Evolutionary conservation across 2,888 invertebrate species (phyloP), one percentile per base, ranked within the genome.

Genomic region (Girardia tigrina): DNA sequence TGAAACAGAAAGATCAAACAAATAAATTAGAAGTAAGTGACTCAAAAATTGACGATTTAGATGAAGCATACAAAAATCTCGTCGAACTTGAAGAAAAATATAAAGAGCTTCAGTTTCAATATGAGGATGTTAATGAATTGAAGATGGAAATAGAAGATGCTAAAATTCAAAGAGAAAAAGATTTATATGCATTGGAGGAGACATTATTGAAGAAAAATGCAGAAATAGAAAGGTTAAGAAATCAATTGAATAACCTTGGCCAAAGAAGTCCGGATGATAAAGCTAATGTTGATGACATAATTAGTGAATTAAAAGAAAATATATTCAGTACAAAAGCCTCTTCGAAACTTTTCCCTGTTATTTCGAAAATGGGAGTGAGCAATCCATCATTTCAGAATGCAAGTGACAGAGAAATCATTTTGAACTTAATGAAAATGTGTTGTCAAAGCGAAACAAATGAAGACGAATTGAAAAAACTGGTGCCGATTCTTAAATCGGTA

Each of bases 41-140:
- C 4, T 56, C 56, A 4, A 56, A 56, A 56, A 56, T 23, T 8
- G 56, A 4, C 4, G 56, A 56, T 56, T n/a, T 56, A 2, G 56
- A 56, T 6, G 56, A 56, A 56, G 56, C 56, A 20, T 56, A 56
- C n/a, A 56, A 56, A 56, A n/a, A 56, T 56, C 56, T 56, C 2
- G n/a, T n/a, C 20, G 56, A 56, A 56, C n/a, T 56, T 6, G 56
- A 56, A 16, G 4, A 36, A 16, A 36, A 36, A 36, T 36, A 36
- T 16, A 56, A 56, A 56, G 23, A 12, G n/a, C 56, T 56, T 56
- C n/a, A 8, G 2, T 56, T 20, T n/a, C 4, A 56, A 56, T 56
- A 20, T 12, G 56, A 56, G 23, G 56, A 56, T 16, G n/a, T 56
- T n/a, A 56, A 12, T 6, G 56, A 56, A 56, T 56, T 56, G n/a